These are phyloP conservation scores for Phrynosoma blainvillii DNA, from an alignment of 2,113 vertebrate species.

Conservation along the genomic window DNA sequence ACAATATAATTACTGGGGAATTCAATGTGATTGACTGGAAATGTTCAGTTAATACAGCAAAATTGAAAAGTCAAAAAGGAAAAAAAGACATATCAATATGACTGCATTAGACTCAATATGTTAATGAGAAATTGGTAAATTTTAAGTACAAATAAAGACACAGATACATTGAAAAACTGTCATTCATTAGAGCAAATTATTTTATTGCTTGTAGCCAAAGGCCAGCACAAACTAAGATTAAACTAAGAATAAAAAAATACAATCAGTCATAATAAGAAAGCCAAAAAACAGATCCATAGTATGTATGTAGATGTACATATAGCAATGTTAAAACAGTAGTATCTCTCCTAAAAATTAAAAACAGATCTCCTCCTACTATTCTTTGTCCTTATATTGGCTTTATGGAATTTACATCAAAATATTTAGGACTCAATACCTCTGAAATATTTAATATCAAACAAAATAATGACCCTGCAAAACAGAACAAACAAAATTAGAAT, in stretches of 20 bases:
- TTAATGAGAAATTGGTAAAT: slow-evolving; percentile 40
- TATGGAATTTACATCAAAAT: neutral
- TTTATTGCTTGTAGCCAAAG: neutral
- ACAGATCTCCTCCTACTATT: neutral
- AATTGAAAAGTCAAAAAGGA: slow-evolving; percentile 13
- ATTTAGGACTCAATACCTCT: neutral
- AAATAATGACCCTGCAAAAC: neutral
- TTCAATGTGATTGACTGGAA: slow-evolving; percentile 35
- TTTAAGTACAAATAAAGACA: slow-evolving; percentile 23
- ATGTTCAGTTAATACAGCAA: slow-evolving; percentile 23
- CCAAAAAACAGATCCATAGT: neutral
- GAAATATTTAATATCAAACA: neutral
- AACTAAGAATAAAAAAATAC: neutral
- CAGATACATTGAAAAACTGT: neutral
- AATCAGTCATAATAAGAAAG: neutral
- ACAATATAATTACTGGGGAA: slow-evolving; percentile 12
- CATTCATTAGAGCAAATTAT: slow-evolving; percentile 15
- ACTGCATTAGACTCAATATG: neutral
- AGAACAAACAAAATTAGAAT: neutral
- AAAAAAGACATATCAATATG: slow-evolving; percentile 21
- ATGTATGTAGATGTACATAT: neutral
- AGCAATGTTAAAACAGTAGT: neutral
- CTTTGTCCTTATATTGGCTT: neutral
- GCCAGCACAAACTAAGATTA: neutral
- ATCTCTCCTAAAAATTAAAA: neutral